Conservation (phyloP, 23 tunicate genomes). For the Styela plicata region DNA sequence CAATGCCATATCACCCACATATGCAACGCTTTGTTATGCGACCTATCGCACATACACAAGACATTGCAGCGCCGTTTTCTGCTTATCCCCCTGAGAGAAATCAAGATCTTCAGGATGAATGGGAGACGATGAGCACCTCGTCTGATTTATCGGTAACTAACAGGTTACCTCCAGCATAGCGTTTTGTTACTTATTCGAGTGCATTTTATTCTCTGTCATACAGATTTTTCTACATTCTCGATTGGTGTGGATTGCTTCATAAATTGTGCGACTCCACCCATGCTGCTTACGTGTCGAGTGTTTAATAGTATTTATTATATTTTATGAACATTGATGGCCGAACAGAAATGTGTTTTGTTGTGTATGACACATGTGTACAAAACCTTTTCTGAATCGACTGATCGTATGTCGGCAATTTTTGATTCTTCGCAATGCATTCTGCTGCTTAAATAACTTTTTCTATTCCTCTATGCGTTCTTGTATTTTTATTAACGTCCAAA, state of each 20-base stretch:
- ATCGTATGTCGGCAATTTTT: background rate
- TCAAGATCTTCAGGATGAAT: constrained; percentile 49
- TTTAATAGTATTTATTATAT: background rate
- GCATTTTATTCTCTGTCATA: background rate
- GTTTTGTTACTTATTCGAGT: too few relatives aligned
- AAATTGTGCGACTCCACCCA: too few relatives aligned
- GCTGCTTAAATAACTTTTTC: background rate
- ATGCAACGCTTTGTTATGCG: constrained; percentile 10
- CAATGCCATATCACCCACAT: constrained; percentile 9
- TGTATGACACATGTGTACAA: too few relatives aligned
- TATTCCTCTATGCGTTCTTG: background rate
- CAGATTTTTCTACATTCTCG: background rate
- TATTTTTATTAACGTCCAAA: background rate
- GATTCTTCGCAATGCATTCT: background rate
- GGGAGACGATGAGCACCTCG: constrained; percentile 66
- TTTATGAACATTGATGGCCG: background rate
- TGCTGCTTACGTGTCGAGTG: background rate
- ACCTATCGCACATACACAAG: constrained; percentile 15
- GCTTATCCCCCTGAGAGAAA: background rate
- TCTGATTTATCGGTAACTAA: constrained; percentile 47
- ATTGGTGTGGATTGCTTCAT: too few relatives aligned
- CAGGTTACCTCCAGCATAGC: constrained; percentile 11
- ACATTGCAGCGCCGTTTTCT: background rate
- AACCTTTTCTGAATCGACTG: too few relatives aligned
- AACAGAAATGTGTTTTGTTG: too few relatives aligned